Evolutionary conservation across 2,888 invertebrate species (phyloP).

Genomic region (Platycnemis pennipes): DNA sequence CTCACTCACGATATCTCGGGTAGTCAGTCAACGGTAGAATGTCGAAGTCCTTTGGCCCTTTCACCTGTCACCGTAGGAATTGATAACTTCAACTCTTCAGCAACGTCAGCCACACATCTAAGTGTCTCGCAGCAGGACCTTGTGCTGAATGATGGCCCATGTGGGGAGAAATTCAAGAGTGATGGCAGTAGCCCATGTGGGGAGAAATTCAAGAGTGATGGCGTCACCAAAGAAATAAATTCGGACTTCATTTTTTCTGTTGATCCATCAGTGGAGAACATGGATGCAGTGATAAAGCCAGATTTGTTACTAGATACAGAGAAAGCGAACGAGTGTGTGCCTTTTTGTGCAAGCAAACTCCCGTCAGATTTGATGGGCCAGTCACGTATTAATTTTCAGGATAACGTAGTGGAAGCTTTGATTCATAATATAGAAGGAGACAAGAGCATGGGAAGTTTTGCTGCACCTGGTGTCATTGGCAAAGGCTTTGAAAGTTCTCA

Average conservation of each 20-base stretch:
- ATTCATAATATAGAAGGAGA: neutral
- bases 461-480: neutral
- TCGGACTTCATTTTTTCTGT: slow-evolving; percentile 41
- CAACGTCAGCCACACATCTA: neutral
- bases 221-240: slow-evolving; percentile 37
- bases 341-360: neutral
- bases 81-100: neutral
- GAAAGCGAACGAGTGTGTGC: neutral
- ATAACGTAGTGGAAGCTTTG: neutral
- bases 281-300: slow-evolving; percentile 11
- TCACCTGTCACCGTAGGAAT: slow-evolving; percentile 9
- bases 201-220: slow-evolving; percentile 44
- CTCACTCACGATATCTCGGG: slow-evolving; percentile 39
- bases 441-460: neutral
- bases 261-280: slow-evolving; percentile 21
- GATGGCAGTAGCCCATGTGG: slow-evolving; percentile 3
- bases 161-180: slow-evolving; percentile 12
- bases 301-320: slow-evolving; percentile 8
- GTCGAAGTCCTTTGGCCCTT: slow-evolving; percentile 49
- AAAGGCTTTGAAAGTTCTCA: slow-evolving; percentile 51
- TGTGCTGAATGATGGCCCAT: neutral
- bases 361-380: neutral
- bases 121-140: neutral
- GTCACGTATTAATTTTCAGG: neutral
- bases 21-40: slow-evolving; percentile 61